These are phyloP conservation scores for Polydrusus pterygomalis DNA, from an alignment of 2,888 invertebrate genomes.

Conservation along the genomic window DNA sequence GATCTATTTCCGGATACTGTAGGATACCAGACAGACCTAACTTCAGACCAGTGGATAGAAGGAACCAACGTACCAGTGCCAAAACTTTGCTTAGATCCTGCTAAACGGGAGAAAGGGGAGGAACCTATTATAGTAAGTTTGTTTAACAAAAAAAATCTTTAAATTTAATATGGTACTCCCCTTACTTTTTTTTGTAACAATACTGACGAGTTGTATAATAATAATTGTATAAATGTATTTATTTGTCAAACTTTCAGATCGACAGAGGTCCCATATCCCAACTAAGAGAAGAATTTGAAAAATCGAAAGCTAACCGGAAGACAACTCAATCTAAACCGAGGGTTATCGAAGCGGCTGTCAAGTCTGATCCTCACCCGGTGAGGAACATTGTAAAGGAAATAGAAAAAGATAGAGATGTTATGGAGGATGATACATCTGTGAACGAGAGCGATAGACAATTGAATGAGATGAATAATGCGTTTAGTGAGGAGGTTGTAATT, in stretches of 20 bases:
- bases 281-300: slow-evolving; percentile 71
- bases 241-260: slow-evolving; percentile 69
- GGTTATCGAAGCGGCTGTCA: slow-evolving; percentile 71
- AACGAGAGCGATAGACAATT: slow-evolving; percentile 38
- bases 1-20: slow-evolving; percentile 95
- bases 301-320: slow-evolving; percentile 71
- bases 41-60: slow-evolving; percentile 87
- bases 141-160: too few relatives aligned
- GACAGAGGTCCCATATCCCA: slow-evolving; percentile 77
- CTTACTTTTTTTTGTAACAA: too few relatives aligned
- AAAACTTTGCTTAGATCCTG: slow-evolving; percentile 89
- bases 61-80: slow-evolving; percentile 85
- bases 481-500: slow-evolving; percentile 38
- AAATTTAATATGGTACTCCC: too few relatives aligned
- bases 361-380: slow-evolving; percentile 73
- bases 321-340: slow-evolving; percentile 67
- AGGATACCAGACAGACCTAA: slow-evolving; percentile 86
- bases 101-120: slow-evolving; percentile 79
- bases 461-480: slow-evolving; percentile 36
- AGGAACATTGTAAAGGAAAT: slow-evolving; percentile 79
- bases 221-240: too few relatives aligned
- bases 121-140: slow-evolving; percentile 77
- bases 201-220: too few relatives aligned
- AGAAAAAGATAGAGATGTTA: slow-evolving; percentile 71
- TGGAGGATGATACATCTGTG: slow-evolving; percentile 40